Percentiles rank a stretch among this genome's conserved stretches.
These are phyloP conservation scores for Trissoscelio sp. DNA, from an alignment of 2,888 invertebrate genomes.

Conservation along the genomic window DNA sequence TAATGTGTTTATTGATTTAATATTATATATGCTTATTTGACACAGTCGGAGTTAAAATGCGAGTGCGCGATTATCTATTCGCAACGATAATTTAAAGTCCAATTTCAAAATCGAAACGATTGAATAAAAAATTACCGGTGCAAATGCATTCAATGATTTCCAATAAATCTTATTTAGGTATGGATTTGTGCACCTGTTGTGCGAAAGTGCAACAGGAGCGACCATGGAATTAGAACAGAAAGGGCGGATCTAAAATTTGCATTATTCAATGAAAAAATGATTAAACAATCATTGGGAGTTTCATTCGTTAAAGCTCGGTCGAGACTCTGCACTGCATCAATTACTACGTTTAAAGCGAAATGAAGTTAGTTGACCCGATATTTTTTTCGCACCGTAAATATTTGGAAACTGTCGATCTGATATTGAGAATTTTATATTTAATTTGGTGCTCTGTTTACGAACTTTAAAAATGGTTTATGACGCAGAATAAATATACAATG, in stretches of 20 bases:
- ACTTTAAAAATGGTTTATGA: too few species aligned
- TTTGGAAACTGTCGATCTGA: neutral
- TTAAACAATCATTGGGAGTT: slow-evolving; percentile 13
- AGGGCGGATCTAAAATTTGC: slow-evolving; percentile 23
- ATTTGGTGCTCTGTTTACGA: too few species aligned
- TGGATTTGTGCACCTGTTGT: slow-evolving; percentile 39
- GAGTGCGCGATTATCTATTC: neutral
- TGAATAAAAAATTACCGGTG: slow-evolving; percentile 3
- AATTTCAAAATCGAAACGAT: neutral
- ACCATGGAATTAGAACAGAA: slow-evolving; percentile 7
- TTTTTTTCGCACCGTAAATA: neutral
- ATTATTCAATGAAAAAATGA: slow-evolving; percentile 30
- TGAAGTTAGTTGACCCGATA: neutral
- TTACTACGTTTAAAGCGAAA: neutral
- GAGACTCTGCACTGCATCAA: neutral
- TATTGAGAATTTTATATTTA: too few species aligned
- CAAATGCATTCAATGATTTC: neutral
- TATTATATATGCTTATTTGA: neutral
- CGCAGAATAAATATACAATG: too few species aligned
- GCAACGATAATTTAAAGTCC: slow-evolving; percentile 10
- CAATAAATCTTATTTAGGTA: slow-evolving; percentile 21
- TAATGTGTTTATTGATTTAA: too few species aligned
- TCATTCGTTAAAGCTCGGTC: neutral
- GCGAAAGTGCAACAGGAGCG: slow-evolving; percentile 25
- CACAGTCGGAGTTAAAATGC: neutral